These are phyloP conservation scores for Neoarius graeffei DNA, from an alignment of 2,113 vertebrate species.

Conservation along the genomic window DNA sequence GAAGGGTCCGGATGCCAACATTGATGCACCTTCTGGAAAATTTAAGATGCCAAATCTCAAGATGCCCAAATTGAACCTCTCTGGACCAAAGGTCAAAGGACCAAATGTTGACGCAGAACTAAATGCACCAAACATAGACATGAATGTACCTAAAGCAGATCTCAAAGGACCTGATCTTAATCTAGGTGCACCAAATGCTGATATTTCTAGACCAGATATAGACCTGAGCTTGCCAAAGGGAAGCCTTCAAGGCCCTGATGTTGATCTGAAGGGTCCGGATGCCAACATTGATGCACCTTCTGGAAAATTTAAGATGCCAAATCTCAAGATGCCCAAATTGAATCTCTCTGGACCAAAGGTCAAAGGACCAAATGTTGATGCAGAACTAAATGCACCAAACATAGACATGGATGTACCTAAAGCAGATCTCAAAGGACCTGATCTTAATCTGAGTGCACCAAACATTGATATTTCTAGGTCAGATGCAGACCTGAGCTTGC, in stretches of 20 bases:
- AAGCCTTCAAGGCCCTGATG: slow-evolving; percentile 52
- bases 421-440: slow-evolving; percentile 50
- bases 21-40: slow-evolving; percentile 53
- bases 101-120: slow-evolving; percentile 52
- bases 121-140: background rate
- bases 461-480: slow-evolving; percentile 58
- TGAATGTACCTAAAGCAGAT: slow-evolving; percentile 49
- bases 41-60: slow-evolving; percentile 63
- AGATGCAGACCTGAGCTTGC: slow-evolving; percentile 41
- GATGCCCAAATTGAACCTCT: no score
- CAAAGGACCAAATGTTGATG: no score
- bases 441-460: slow-evolving; percentile 56
- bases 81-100: slow-evolving; percentile 41
- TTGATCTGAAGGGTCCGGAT: slow-evolving; percentile 59
- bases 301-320: slow-evolving; percentile 61
- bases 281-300: slow-evolving; percentile 50
- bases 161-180: slow-evolving; percentile 54
- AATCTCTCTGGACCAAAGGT: slow-evolving; percentile 48
- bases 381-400: background rate
- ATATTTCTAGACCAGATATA: slow-evolving; percentile 57
- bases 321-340: slow-evolving; percentile 54
- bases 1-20: slow-evolving; percentile 57
- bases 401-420: slow-evolving; percentile 46
- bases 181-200: slow-evolving; percentile 53
- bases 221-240: slow-evolving; percentile 50